A percentile compares a stretch with the other conserved stretches of the same genome.
Conservation (phyloP, 2,797 vertebrate species). For the Artibeus lituratus region DNA sequence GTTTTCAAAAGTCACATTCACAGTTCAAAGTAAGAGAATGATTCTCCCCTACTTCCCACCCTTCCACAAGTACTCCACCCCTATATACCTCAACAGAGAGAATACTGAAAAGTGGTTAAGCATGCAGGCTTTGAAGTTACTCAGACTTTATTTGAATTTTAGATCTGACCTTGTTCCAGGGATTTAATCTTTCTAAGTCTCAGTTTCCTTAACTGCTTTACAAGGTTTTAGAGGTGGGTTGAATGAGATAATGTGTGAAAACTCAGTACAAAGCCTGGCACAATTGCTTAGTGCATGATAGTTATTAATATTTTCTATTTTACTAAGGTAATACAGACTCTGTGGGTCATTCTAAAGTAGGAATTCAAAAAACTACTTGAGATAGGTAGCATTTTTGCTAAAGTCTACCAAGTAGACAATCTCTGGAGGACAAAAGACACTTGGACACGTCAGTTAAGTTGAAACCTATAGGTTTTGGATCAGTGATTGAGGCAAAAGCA, state of each 20-base stretch:
- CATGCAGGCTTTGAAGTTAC: not conserved
- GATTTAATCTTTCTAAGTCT: not conserved
- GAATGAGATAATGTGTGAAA: not conserved
- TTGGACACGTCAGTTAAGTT: not conserved
- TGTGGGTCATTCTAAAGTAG: not conserved
- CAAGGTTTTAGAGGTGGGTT: not conserved
- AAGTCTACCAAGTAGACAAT: not conserved
- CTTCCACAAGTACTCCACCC: not conserved
- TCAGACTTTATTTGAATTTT: not conserved
- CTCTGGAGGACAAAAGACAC: not conserved
- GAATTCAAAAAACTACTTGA: not conserved
- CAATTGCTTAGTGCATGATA: not conserved
- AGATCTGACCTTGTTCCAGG: not conserved
- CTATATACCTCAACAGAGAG: not conserved
- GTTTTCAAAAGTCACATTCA: not conserved
- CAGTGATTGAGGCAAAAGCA: not conserved
- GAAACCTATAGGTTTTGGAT: not conserved
- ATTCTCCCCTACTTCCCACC: not conserved
- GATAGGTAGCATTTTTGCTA: not conserved
- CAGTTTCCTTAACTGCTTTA: not conserved
- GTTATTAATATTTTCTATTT: constrained; percentile 16
- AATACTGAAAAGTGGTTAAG: not conserved
- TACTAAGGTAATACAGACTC: not conserved
- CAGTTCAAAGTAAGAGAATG: not conserved
- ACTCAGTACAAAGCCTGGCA: not conserved